These are phyloP conservation scores for Stomorhina lunata DNA, from an alignment of 2,888 invertebrate genomes.

Conservation along the genomic window DNA sequence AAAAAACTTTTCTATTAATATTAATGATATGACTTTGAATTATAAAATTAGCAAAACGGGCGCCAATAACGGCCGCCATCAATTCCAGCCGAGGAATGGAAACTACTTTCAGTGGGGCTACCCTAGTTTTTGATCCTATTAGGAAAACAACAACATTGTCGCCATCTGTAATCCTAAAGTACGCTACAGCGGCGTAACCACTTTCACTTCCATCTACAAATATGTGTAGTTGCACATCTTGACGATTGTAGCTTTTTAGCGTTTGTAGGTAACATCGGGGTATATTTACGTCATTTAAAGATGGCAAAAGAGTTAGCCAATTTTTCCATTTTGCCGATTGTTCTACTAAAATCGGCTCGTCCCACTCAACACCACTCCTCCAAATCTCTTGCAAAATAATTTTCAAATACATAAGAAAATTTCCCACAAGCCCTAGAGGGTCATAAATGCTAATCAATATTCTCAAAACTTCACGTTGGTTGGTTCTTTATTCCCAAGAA, in stretches of 20 bases:
- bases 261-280: constrained; percentile 3
- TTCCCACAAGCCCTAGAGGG: constrained; percentile 43
- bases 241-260: background rate
- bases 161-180: constrained; percentile 24
- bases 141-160: background rate
- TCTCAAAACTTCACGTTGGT: constrained; percentile 56
- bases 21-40: background rate
- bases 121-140: constrained; percentile 42
- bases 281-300: constrained; percentile 52
- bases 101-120: constrained; percentile 52
- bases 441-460: constrained; percentile 53
- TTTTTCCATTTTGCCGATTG: constrained; percentile 55
- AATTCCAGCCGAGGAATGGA: constrained; percentile 54
- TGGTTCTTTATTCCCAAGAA: background rate
- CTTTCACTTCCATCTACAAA: constrained; percentile 63
- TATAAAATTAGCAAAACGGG: constrained; percentile 54
- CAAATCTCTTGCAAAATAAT: constrained; percentile 46
- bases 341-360: constrained; percentile 25
- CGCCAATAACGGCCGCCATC: constrained; percentile 49
- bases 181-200: constrained; percentile 37
- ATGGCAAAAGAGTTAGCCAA: constrained; percentile 63
- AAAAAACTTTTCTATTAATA: constrained; percentile 7
- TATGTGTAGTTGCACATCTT: constrained; percentile 44
- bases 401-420: constrained; percentile 53
- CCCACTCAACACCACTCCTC: constrained; percentile 52